Evolutionary conservation across 2,113 vertebrate species (phyloP).

Genomic region (Atlantisia rogersi): DNA sequence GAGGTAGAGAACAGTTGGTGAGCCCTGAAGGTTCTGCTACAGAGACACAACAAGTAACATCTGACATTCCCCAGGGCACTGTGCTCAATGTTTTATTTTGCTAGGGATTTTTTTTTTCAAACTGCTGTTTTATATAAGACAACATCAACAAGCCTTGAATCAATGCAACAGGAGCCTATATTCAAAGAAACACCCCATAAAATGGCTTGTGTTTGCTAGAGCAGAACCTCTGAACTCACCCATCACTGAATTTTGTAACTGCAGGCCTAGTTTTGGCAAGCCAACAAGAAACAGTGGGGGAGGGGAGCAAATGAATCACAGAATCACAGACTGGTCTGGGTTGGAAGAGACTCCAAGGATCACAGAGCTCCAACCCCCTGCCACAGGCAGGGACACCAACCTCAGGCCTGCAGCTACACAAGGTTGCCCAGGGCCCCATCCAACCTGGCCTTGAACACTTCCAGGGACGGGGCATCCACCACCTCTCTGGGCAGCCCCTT

Average conservation of each 20-base stretch:
- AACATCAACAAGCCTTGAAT: constrained; percentile 2
- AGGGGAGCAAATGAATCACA: neutral
- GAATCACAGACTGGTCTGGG: no score
- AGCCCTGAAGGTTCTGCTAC: constrained; percentile 29
- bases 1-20: constrained; percentile 37
- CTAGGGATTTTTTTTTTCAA: neutral
- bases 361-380: no score
- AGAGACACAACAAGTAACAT: constrained; percentile 40
- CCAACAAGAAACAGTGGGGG: neutral
- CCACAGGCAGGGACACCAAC: no score
- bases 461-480: no score
- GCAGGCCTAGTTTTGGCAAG: neutral
- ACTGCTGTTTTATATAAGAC: neutral
- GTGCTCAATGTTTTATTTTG: constrained; percentile 11
- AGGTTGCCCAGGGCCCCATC: no score
- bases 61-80: neutral
- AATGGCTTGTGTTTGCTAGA: neutral
- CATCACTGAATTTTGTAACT: neutral
- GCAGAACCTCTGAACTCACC: neutral
- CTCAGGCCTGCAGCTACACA: no score
- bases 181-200: neutral
- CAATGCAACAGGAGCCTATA: neutral
- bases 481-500: no score
- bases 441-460: no score
- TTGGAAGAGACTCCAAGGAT: no score